Evolutionary conservation across 2,113 vertebrate genomes (phyloP).

Genomic region (Misgurnus anguillicaudatus): DNA sequence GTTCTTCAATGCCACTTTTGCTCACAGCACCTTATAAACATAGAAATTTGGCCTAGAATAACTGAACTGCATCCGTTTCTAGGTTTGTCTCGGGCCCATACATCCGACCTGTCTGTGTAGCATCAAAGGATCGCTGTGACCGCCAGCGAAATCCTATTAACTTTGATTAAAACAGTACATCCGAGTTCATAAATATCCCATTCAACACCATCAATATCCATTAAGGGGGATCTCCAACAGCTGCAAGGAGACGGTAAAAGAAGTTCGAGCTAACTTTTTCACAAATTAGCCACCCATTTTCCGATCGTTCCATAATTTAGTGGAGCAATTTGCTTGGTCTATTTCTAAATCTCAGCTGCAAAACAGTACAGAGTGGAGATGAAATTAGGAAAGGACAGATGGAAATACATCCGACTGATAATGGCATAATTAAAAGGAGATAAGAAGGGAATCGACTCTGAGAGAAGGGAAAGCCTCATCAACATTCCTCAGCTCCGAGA

Average conservation of each 20-base stretch:
- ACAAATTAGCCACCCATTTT: conserved; percentile 49
- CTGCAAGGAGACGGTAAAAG: conserved; percentile 45
- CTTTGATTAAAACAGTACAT: conserved; percentile 67
- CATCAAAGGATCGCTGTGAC: conserved; percentile 51
- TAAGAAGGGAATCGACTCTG: conserved; percentile 59
- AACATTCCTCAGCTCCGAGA: conserved; percentile 37
- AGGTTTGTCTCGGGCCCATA: conserved; percentile 12
- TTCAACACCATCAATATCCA: conserved; percentile 72
- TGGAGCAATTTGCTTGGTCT: conserved; percentile 68
- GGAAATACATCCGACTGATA: conserved; percentile 73
- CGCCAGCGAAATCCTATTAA: conserved; percentile 66
- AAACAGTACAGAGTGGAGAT: conserved; percentile 64
- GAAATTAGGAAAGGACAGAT: conserved; percentile 71
- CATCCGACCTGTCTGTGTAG: conserved; percentile 38
- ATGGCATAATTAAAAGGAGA: conserved; percentile 75
- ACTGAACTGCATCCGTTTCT: conserved; percentile 13
- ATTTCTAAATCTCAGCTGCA: conserved; percentile 63
- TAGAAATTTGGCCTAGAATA: not conserved
- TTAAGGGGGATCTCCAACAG: conserved; percentile 52
- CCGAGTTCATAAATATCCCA: conserved; percentile 72
- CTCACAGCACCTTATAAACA: conserved; percentile 10
- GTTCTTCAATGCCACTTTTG: not conserved
- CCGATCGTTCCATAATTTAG: conserved; percentile 64
- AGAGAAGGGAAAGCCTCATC: conserved; percentile 55
- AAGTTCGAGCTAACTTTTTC: conserved; percentile 60